Percentiles rank a stretch among this genome's conserved stretches.
Evolutionary conservation across 2,113 vertebrate genomes (phyloP).

Genomic region (Mionectes macconnelli): DNA sequence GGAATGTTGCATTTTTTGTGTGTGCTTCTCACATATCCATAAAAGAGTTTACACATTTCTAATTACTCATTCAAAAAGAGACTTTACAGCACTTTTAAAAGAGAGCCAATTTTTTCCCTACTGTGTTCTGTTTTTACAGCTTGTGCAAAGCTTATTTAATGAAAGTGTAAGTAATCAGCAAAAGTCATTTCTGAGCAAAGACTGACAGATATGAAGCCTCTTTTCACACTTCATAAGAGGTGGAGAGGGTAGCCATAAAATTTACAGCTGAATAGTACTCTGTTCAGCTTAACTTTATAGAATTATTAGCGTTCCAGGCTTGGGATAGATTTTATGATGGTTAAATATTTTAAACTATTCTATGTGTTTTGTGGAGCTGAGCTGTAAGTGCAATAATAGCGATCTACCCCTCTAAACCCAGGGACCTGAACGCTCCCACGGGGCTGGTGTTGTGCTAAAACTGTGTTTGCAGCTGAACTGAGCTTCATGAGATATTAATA

Average conservation of each 20-base stretch:
- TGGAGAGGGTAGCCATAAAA: constrained; percentile 63
- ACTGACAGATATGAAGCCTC: constrained; percentile 67
- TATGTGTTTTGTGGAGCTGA: background rate
- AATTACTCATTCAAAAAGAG: constrained; percentile 71
- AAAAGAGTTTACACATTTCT: constrained; percentile 70
- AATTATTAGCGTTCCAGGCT: constrained; percentile 28
- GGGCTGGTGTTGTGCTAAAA: constrained; percentile 21
- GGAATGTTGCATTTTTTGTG: constrained; percentile 48
- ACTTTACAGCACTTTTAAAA: constrained; percentile 67
- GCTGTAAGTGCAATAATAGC: background rate
- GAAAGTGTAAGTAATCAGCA: constrained; percentile 67
- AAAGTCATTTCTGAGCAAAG: constrained; percentile 65
- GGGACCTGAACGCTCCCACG: background rate
- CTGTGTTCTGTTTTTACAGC: constrained; percentile 70
- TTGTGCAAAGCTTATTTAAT: constrained; percentile 69
- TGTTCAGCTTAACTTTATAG: constrained; percentile 52
- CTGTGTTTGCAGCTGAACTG: constrained; percentile 26
- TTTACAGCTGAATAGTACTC: constrained; percentile 34
- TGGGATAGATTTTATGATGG: background rate
- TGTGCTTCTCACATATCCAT: constrained; percentile 67
- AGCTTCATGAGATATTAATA: constrained; percentile 10
- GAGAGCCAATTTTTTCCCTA: constrained; percentile 62
- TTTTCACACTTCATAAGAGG: constrained; percentile 66
- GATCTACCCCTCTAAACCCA: background rate
- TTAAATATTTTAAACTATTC: background rate